Conservation (phyloP, 2,113 vertebrate genomes). For the Dolichallabes microphthalmus region DNA sequence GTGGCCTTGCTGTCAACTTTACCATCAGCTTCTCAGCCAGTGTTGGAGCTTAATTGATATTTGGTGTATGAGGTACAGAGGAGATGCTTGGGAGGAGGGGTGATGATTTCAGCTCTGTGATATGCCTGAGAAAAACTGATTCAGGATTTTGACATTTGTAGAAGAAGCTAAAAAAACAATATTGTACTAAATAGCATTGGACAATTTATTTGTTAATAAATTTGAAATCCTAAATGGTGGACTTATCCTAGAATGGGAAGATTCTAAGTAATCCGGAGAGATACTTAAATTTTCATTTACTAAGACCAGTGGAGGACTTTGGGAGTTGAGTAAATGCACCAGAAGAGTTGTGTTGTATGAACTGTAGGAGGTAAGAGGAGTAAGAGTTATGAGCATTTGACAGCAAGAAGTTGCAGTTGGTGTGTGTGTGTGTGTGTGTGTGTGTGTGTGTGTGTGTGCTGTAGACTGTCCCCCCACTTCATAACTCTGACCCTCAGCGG, state of each 20-base stretch:
- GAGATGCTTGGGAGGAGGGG: slow-evolving; percentile 7
- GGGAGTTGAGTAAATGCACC: neutral
- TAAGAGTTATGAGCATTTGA: slow-evolving; percentile 24
- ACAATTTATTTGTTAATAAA: neutral
- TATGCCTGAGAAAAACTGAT: neutral
- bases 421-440: slow-evolving; percentile 37
- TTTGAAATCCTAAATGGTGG: neutral
- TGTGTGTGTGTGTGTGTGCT: slow-evolving; percentile 57
- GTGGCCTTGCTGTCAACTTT: slow-evolving; percentile 55
- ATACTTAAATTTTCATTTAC: neutral
- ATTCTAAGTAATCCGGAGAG: too few species aligned
- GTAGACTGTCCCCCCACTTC: slow-evolving; percentile 67
- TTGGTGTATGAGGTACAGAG: slow-evolving; percentile 35
- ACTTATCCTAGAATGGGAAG: neutral
- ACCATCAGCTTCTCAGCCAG: slow-evolving; percentile 39
- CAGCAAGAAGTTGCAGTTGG: slow-evolving; percentile 17
- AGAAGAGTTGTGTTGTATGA: slow-evolving; percentile 18
- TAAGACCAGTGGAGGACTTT: neutral
- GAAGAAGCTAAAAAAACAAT: neutral
- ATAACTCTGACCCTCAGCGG: slow-evolving; percentile 75
- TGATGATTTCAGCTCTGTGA: neutral
- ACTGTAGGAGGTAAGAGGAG: slow-evolving; percentile 28
- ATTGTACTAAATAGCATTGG: too few species aligned
- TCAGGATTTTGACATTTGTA: neutral
- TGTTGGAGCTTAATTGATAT: slow-evolving; percentile 50